Conservation (phyloP, 2,797 vertebrate species). For the Mareca strepera region DNA sequence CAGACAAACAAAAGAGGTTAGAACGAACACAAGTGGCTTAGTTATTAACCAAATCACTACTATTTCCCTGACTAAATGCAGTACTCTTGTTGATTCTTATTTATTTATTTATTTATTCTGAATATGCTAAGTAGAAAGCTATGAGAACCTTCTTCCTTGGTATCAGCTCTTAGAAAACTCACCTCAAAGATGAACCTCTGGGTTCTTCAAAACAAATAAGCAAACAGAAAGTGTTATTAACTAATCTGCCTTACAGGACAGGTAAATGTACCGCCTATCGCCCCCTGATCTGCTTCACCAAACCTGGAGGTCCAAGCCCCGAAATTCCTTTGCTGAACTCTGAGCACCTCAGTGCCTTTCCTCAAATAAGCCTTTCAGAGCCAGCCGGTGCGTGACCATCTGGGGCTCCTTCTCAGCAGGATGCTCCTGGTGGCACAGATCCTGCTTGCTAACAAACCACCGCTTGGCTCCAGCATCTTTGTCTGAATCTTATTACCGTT, state of each 20-base stretch:
- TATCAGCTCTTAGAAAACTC: background rate
- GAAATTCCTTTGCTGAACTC: slow-evolving; percentile 19
- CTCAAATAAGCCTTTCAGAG: background rate
- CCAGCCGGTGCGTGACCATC: background rate
- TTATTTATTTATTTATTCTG: background rate
- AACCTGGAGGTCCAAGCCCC: slow-evolving; percentile 4
- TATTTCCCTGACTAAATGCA: background rate
- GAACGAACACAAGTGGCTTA: background rate
- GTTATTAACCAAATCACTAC: background rate
- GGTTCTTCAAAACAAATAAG: background rate
- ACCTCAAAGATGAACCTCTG: background rate
- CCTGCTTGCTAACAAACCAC: background rate
- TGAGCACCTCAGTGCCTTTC: background rate
- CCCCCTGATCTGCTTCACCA: background rate
- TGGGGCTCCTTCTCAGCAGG: background rate
- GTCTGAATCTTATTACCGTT: background rate
- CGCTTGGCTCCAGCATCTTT: background rate
- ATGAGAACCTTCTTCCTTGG: background rate
- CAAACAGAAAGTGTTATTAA: background rate
- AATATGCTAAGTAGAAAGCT: background rate
- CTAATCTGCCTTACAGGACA: background rate
- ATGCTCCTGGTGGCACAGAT: background rate
- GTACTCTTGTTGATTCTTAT: background rate
- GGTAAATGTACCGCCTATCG: background rate
- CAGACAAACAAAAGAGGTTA: background rate